Evolutionary conservation across 2,797 vertebrate genomes (phyloP).

Genomic region (Podarcis siculus): DNA sequence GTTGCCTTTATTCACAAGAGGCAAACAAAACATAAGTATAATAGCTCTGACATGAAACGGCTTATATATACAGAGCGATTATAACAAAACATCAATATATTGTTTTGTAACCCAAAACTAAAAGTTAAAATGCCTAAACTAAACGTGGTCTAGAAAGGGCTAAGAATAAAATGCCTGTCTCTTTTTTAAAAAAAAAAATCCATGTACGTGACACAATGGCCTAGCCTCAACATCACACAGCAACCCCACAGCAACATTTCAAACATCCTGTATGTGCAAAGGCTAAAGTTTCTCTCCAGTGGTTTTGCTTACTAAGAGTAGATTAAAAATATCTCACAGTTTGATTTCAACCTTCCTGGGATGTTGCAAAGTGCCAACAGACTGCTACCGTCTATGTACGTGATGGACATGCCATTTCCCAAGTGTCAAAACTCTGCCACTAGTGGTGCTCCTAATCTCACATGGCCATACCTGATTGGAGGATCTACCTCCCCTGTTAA

Average conservation of each 20-base stretch:
- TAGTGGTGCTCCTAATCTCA: background rate
- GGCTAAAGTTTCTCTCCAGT: background rate
- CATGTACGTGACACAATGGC: background rate
- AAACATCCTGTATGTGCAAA: background rate
- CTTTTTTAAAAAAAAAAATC: background rate
- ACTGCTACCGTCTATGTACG: background rate
- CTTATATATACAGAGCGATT: background rate
- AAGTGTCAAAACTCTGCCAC: background rate
- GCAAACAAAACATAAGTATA: background rate
- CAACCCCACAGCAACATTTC: background rate
- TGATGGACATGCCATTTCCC: background rate
- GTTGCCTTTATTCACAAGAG: background rate
- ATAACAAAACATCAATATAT: background rate
- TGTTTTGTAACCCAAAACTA: background rate
- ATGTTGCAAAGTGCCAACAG: background rate
- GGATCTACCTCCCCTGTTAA: background rate
- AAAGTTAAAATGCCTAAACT: background rate
- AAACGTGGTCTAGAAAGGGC: background rate
- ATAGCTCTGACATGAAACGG: background rate
- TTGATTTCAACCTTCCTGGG: background rate
- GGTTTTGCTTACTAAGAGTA: background rate
- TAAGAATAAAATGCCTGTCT: background rate
- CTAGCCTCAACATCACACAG: background rate
- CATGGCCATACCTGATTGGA: background rate
- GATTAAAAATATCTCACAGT: background rate